A percentile compares a stretch with the other conserved stretches of the same genome.
These are phyloP conservation scores for Girardinichthys multiradiatus DNA, from an alignment of 2,113 vertebrate species.

Conservation along the genomic window DNA sequence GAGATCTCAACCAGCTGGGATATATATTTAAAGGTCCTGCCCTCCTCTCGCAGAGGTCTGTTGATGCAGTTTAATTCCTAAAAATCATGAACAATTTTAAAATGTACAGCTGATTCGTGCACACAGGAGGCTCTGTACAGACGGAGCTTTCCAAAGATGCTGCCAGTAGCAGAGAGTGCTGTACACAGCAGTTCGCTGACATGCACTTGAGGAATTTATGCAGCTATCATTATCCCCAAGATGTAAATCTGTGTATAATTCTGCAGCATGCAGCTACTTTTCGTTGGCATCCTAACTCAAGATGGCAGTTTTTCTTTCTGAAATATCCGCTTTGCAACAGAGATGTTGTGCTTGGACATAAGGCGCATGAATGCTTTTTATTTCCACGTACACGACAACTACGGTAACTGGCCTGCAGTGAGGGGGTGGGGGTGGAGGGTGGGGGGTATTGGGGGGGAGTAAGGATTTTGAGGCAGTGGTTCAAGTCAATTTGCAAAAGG, in stretches of 20 bases:
- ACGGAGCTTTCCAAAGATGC: conserved; percentile 31
- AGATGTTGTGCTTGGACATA: conserved; percentile 11
- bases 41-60: conserved; percentile 9
- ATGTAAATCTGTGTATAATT: conserved; percentile 66
- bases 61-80: conserved; percentile 6
- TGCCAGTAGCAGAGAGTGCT: conserved; percentile 41
- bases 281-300: conserved; percentile 44
- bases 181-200: conserved; percentile 49
- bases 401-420: conserved; percentile 23
- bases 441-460: conserved; percentile 7
- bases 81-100: conserved; percentile 18
- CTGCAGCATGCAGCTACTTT: conserved; percentile 49
- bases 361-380: conserved; percentile 28
- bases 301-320: conserved; percentile 35
- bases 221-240: conserved; percentile 55
- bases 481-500: conserved; percentile 51
- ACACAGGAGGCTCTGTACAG: conserved; percentile 3
- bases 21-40: neutral
- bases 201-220: conserved; percentile 52
- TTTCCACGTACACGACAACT: conserved; percentile 37
- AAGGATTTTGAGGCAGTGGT: conserved; percentile 18
- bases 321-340: conserved; percentile 25
- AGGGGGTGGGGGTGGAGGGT: neutral
- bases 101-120: conserved; percentile 13
- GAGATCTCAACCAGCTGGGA: neutral